Evolutionary conservation across 1,140 invertebrate genomes (phyloP), one percentile per base, ranked within the genome.

Genomic region (Drosophila guanche): DNA sequence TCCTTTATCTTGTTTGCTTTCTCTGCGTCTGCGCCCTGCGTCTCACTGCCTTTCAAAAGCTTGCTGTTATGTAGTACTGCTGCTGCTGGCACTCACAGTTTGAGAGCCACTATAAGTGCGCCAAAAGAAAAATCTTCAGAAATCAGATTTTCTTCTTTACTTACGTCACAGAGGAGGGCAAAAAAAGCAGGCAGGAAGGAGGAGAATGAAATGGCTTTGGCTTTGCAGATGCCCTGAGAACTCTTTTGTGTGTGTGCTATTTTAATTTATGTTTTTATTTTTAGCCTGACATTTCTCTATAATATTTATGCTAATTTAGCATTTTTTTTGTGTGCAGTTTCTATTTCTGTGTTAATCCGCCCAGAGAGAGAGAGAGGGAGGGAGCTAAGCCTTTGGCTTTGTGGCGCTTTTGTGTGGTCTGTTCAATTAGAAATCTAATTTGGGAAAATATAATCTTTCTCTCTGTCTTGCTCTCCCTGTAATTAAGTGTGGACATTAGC

Each of bases 91-190:
- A 5, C 40, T 7, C n/a, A 42, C 53, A 55, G 53, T 55, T 55
- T 55, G 53, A 55, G 37, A 43, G 16, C n/a, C 53, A 43, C 16
- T 55, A 7, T 42, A 22, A 45, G 45, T 47, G 20, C 22, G 3
- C 2, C 8, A 43, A 27, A 40, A 5, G 53, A 3, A 14, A 43
- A 41, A 43, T 3, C 53, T 40, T 23, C 43, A 55, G 27, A 55
- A 55, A 55, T 55, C 40, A 12, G 53, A 55, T 55, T 55, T 55
- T 55, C 53, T 55, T 16, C 53, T 55, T 55, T 55, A 55, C 53
- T 55, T 55, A 55, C 53, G 53, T 55, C 53, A 55, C 53, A 55
- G 41, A 14, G 4, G 27, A 4, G 29, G 50, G 16, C 6, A 5
- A 6, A 40, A 2, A 6, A 16, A 7, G 27, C n/a, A 5, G 40